Conservation (phyloP, 2,797 vertebrate genomes). For the Knipowitschia caucasica region DNA sequence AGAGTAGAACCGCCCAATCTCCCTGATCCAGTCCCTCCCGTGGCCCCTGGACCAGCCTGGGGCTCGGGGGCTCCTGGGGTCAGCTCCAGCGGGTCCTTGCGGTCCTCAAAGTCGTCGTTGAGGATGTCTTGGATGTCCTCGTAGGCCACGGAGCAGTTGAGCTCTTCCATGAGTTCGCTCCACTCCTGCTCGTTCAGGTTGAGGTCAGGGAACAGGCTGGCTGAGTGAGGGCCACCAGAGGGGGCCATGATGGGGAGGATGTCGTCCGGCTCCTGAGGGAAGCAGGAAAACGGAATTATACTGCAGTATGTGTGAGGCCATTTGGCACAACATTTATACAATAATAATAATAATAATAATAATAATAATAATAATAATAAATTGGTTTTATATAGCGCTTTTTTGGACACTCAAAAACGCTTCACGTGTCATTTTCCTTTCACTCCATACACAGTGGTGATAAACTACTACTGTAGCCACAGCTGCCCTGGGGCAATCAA, state of each 20-base stretch:
- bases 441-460: no score
- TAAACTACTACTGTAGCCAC: no score
- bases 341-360: no score
- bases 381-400: no score
- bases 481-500: no score
- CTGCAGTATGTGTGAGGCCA: not conserved
- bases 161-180: constrained; percentile 97
- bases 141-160: constrained; percentile 90
- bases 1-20: constrained; percentile 75
- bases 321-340: not conserved
- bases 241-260: constrained; percentile 88
- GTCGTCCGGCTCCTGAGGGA: constrained; percentile 87
- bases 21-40: not conserved
- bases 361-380: no score
- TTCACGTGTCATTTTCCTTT: no score
- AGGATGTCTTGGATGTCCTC: constrained; percentile 98
- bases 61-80: constrained; percentile 16
- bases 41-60: not conserved
- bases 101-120: constrained; percentile 91
- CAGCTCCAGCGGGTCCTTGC: constrained; percentile 84
- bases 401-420: no score
- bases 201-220: constrained; percentile 92
- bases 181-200: constrained; percentile 98
- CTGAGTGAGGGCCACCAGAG: constrained; percentile 80
- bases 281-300: not conserved